These are phyloP conservation scores for Ivindomyrus marchei DNA, from an alignment of 2,113 vertebrate species.

Conservation along the genomic window DNA sequence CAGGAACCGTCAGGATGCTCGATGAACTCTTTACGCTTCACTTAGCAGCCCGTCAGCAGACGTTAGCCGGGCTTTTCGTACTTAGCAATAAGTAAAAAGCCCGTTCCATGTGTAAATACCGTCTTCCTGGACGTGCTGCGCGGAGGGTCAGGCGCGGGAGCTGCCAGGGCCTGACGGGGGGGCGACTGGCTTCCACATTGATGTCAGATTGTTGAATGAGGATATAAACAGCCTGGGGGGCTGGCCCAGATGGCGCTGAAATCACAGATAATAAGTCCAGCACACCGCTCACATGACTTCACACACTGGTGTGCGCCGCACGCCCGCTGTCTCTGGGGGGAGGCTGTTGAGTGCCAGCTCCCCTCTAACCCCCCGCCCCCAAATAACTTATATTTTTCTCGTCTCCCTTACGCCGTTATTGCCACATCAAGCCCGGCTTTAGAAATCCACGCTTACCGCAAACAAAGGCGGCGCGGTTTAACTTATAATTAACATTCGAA, in stretches of 20 bases:
- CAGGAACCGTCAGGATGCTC: not conserved
- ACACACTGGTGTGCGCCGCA: conserved; percentile 27
- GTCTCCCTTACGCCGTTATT: not conserved
- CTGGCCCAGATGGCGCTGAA: conserved; percentile 49
- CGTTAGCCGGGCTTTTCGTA: not conserved
- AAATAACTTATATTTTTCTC: not conserved
- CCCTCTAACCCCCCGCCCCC: not conserved
- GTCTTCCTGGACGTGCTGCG: not conserved
- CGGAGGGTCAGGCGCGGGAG: not conserved
- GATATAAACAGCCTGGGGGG: conserved; percentile 51
- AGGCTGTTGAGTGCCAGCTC: not conserved
- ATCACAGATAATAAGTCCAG: conserved; percentile 58
- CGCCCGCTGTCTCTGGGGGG: conserved; percentile 28
- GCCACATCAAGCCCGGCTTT: not conserved
- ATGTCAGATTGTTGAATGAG: conserved; percentile 40
- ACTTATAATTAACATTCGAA: not conserved
- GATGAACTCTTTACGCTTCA: not conserved
- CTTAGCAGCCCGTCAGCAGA: not conserved
- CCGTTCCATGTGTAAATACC: conserved; percentile 8
- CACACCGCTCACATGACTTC: conserved; percentile 50
- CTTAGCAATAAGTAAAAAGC: not conserved
- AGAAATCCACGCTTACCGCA: not conserved
- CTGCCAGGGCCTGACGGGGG: not conserved
- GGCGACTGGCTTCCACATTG: conserved; percentile 29
- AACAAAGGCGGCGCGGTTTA: not conserved